These are phyloP conservation scores for Encarsia formosa DNA, from an alignment of 2,888 invertebrate species.

Conservation along the genomic window DNA sequence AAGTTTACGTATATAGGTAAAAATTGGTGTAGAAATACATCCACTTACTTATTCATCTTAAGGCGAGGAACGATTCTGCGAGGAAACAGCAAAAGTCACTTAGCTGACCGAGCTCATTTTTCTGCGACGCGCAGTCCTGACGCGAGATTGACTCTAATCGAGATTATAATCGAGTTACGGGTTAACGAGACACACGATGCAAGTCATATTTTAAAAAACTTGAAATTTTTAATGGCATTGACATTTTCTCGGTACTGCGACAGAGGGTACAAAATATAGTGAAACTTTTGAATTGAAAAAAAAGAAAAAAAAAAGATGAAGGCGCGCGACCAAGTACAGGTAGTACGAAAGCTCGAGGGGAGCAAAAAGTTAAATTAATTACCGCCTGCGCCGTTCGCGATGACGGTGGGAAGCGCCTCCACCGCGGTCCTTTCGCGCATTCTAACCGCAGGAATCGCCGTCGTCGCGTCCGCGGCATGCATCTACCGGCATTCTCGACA, in stretches of 20 bases:
- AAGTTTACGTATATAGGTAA: no score
- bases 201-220: no score
- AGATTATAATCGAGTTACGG: no score
- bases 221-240: no score
- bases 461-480: background rate
- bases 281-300: no score
- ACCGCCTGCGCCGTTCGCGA: no score
- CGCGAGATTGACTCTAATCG: constrained; percentile 12
- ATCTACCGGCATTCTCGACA: background rate
- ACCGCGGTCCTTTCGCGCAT: background rate
- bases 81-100: constrained; percentile 25
- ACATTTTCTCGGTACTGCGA: no score
- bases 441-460: background rate
- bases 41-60: no score
- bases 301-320: background rate
- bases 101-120: constrained; percentile 3
- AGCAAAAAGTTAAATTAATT: constrained; percentile 51
- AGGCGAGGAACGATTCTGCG: background rate
- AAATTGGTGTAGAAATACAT: no score
- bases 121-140: no score
- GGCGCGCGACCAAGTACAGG: background rate
- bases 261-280: no score
- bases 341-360: background rate
- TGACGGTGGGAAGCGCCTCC: constrained; percentile 10
- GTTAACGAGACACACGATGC: no score